Evolutionary conservation across 2,113 vertebrate genomes (phyloP).

Genomic region (Melospiza georgiana): DNA sequence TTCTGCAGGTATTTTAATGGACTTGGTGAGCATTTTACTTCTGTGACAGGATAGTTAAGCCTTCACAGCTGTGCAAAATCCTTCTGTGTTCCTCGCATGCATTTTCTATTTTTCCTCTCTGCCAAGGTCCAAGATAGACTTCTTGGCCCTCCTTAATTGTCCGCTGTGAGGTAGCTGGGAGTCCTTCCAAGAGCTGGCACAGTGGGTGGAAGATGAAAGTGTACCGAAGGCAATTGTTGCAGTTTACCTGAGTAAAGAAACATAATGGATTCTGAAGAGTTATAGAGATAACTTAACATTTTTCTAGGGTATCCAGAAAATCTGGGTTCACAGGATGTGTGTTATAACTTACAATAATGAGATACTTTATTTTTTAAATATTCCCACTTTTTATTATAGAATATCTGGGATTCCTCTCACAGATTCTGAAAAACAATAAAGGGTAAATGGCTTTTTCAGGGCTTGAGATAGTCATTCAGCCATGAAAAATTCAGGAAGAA

Average conservation of each 20-base stretch:
- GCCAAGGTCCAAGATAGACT: not conserved
- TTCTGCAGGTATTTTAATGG: not conserved
- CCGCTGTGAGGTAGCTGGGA: not conserved
- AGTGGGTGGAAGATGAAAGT: not conserved
- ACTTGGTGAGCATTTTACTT: not conserved
- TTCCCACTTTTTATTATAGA: not conserved
- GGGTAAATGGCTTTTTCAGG: not conserved
- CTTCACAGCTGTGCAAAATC: not conserved
- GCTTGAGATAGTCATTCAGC: not conserved
- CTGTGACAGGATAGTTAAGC: not conserved
- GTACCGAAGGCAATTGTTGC: not conserved
- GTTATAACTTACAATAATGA: not conserved
- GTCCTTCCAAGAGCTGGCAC: not conserved
- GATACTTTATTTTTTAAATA: not conserved
- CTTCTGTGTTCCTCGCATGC: not conserved
- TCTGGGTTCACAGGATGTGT: not conserved
- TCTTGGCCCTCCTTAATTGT: not conserved
- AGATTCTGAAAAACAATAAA: not conserved
- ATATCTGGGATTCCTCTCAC: not conserved
- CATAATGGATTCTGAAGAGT: not conserved
- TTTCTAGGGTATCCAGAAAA: not conserved
- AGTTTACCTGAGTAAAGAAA: not conserved
- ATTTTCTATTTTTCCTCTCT: not conserved
- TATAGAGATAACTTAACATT: not conserved
- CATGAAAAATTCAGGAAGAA: not conserved